These are phyloP conservation scores for Emydoidea blandingii DNA, from an alignment of 2,797 vertebrate species.

Conservation along the genomic window DNA sequence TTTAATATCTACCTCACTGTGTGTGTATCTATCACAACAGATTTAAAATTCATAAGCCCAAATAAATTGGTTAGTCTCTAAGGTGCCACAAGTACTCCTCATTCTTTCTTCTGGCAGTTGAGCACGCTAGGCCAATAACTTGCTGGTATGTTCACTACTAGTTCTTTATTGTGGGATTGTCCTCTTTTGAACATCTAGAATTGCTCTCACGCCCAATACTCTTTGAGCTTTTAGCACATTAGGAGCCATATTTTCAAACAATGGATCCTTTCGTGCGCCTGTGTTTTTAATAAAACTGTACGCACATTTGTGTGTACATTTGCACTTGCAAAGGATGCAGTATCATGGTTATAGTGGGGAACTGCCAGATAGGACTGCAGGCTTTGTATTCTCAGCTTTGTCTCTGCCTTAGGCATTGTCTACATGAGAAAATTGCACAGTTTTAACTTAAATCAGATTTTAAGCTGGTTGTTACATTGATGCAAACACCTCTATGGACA, in stretches of 20 bases:
- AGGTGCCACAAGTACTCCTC: too few relatives aligned
- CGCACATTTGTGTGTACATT: neutral
- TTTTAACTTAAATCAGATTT: slow-evolving; percentile 1
- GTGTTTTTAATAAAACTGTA: neutral
- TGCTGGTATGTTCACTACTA: neutral
- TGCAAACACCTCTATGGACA: neutral
- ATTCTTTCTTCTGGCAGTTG: neutral
- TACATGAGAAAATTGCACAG: slow-evolving; percentile 1
- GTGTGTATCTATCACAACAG: neutral
- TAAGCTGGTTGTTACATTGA: neutral
- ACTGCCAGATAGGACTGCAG: slow-evolving; percentile 2
- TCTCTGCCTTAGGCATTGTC: slow-evolving; percentile 40
- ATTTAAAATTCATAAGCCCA: neutral
- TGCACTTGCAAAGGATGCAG: neutral
- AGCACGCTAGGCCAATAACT: neutral
- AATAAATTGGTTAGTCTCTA: too few relatives aligned
- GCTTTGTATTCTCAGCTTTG: slow-evolving; percentile 50
- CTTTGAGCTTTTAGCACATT: neutral
- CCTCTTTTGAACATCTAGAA: neutral
- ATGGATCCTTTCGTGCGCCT: neutral
- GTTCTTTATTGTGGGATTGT: neutral
- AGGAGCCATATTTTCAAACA: neutral
- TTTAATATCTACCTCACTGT: neutral
- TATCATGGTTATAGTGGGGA: neutral
- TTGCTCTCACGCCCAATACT: neutral